A percentile compares a stretch with the other conserved stretches of the same genome.
Evolutionary conservation across 2,113 vertebrate species (phyloP).

Genomic region (Orycteropus afer): DNA sequence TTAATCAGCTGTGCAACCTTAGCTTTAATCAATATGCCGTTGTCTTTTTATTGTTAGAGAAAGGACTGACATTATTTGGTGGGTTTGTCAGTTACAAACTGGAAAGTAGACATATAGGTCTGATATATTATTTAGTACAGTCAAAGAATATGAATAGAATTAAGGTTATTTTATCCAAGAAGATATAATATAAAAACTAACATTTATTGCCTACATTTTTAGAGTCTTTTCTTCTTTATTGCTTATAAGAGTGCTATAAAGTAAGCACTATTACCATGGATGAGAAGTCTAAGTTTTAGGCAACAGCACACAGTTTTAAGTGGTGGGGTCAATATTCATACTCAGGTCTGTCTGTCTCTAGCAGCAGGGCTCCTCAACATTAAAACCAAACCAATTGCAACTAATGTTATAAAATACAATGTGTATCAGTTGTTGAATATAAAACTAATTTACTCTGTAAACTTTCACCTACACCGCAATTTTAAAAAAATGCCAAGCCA

Average conservation of each 20-base stretch:
- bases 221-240: slow-evolving; percentile 28
- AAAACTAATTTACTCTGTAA: too few species aligned
- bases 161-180: slow-evolving; percentile 53
- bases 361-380: background rate
- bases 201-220: background rate
- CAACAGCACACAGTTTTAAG: background rate
- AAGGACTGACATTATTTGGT: background rate
- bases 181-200: background rate
- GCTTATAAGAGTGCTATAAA: background rate
- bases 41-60: slow-evolving; percentile 29
- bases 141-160: slow-evolving; percentile 31
- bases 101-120: background rate
- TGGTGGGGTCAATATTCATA: background rate
- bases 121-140: slow-evolving; percentile 13
- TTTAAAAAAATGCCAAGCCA: too few species aligned
- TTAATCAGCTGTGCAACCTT: too few species aligned
- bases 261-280: background rate
- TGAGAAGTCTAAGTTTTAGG: slow-evolving; percentile 51
- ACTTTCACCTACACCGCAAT: too few species aligned
- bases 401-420: too few species aligned
- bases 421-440: too few species aligned
- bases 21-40: too few species aligned
- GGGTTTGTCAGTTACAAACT: background rate
- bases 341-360: background rate
- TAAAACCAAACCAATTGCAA: background rate